Base-by-base conservation (phyloP, 2,113 vertebrate species). In the Spheniscus mendiculus region DNA sequence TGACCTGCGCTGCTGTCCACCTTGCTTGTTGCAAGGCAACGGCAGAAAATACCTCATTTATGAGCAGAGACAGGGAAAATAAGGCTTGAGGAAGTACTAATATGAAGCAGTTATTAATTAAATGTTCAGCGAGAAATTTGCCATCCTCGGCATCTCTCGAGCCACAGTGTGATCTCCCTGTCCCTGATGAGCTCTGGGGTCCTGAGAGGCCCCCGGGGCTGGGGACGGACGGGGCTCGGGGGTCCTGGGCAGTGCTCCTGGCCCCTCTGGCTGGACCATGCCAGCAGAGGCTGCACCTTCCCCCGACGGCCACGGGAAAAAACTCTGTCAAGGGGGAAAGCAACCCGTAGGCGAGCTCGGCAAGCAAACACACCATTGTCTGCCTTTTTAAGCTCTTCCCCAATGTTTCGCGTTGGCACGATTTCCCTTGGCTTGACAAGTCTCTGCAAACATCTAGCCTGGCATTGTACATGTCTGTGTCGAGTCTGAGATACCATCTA, bases 401-500 rank as follows among this genome's bases (percentile, higher is more conserved):
- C 96, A 58, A 5, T 20, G 83, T 73, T 87, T 81, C 36, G 2
- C 84, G 9, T 52, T 97, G 96, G 93, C 96, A 97, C 16, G 0
- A 45, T 13, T 94, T 73, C 91, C 83, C 87, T 95, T 87, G 81
- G 93, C 89, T 94, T 69, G 88, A 97, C 97, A 97, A 94, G 95
- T 93, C 96, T 87, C 92, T 95, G 94, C 97, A 97, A 94, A 96
- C 91, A 93, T 63, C 78, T 13, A 82, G 91, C 80, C 87, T 97
- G 96, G 96, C 96, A 97, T 96, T 93, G 78, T 79, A 56, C 83
- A 73, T 3, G 53, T 91, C 95, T 96, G 6, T 87, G 95, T 97
- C 17, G 27, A 94, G 94, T 80, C 95, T 93, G 96, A 95, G 95
- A 96, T 97, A 90, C 87, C 93, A 97, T 94, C 94, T 65, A 50